phyloP scores from a whole-genome alignment of 2,113 vertebrate genomes.

The Datnioides undecimradiatus region DNA sequence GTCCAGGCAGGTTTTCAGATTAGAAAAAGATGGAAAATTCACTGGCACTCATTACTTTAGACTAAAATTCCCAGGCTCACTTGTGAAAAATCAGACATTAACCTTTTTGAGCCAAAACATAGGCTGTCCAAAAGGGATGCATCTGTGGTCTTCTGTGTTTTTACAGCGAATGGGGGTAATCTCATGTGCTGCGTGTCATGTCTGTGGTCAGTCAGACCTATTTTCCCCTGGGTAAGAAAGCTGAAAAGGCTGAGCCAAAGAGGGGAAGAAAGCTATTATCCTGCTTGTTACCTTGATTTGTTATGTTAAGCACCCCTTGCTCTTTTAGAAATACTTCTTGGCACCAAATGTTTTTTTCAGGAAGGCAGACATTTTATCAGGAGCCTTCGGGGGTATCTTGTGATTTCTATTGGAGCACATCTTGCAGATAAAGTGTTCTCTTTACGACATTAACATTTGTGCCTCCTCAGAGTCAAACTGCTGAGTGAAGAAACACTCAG shows the following conservation, averaged over 20 bases:
- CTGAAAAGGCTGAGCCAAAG: not conserved
- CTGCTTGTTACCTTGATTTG: not conserved
- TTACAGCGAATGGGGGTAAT: conserved; percentile 18
- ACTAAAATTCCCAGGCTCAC: conserved; percentile 36
- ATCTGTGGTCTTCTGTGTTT: conserved; percentile 50
- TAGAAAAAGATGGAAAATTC: not conserved
- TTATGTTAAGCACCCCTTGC: not conserved
- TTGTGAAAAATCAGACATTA: conserved; percentile 33
- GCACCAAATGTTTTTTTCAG: not conserved
- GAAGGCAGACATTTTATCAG: conserved; percentile 16
- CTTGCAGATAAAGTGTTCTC: conserved; percentile 13
- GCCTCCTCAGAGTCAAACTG: not conserved
- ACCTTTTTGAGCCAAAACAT: conserved; percentile 22
- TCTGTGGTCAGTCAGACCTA: not conserved
- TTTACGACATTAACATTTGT: conserved; percentile 49
- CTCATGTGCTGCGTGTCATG: not conserved
- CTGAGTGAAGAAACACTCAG: conserved; percentile 18
- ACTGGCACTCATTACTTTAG: conserved; percentile 2
- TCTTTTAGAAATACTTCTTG: not conserved
- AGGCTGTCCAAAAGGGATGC: conserved; percentile 24
- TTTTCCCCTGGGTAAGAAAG: not conserved
- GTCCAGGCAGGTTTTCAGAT: conserved; percentile 24
- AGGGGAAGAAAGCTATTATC: not conserved
- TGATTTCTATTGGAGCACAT: conserved; percentile 20
- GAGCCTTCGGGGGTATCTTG: not conserved